These are phyloP conservation scores for Pipistrellus nathusii DNA, from an alignment of 2,797 vertebrate genomes.

Conservation along the genomic window DNA sequence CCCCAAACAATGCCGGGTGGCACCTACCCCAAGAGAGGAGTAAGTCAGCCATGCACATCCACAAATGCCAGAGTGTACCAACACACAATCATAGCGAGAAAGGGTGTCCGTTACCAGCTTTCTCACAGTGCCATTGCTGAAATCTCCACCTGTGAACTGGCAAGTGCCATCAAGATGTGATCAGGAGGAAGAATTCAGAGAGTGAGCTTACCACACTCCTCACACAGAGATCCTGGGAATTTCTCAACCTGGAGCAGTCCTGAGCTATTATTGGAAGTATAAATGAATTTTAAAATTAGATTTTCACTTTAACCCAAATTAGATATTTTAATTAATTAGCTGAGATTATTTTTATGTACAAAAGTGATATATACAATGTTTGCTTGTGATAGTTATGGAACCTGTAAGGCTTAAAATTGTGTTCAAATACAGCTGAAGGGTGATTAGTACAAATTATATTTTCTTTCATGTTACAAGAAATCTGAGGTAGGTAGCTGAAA, in stretches of 20 bases:
- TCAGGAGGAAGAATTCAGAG: not conserved
- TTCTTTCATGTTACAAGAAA: not conserved
- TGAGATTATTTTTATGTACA: not conserved
- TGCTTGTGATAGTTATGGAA: not conserved
- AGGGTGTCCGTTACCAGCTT: not conserved
- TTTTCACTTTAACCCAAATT: not conserved
- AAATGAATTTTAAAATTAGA: not conserved
- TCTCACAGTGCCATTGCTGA: not conserved
- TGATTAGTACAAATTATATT: constrained; percentile 1
- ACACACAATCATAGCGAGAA: not conserved
- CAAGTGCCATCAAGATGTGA: rapidly evolving
- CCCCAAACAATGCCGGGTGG: not conserved
- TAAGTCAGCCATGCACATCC: not conserved
- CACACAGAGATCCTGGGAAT: too few species aligned
- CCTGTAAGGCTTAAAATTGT: not conserved
- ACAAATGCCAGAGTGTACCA: not conserved
- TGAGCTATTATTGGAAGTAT: too few species aligned
- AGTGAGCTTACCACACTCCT: too few species aligned
- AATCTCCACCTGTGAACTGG: not conserved
- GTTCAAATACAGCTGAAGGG: not conserved
- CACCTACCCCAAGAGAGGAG: not conserved
- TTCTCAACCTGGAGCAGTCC: not conserved
- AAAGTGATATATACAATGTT: not conserved
- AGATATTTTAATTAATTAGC: constrained; percentile 1
- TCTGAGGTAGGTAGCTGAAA: not conserved